Base-by-base conservation (phyloP, 2,113 vertebrate species). In the Planiliza haematocheilus region DNA sequence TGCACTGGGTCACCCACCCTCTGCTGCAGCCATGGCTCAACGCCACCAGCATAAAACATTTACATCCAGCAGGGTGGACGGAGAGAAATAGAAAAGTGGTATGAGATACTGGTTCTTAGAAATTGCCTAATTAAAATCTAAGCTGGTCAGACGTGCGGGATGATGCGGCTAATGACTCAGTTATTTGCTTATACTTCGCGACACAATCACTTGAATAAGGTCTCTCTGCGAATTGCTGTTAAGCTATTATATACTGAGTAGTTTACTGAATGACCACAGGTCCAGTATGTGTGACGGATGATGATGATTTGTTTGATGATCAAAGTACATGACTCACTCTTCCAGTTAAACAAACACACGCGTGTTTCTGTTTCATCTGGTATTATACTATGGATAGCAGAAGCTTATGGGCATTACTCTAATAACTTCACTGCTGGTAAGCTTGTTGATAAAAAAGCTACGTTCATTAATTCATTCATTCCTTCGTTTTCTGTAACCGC, bases 21-120 rank as follows among this genome's bases (percentile, higher is more conserved):
- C 74, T 91, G 89, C 93, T 92, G 91, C 91, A 93, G 86, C 83
- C 67, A 38, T 91, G 90, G 88, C 91, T 87, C 86, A 70, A 73
- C 21, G 87, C 91, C 91, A 93, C 83, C 57, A 79, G 74, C 70
- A 90, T 90, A 66, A 92, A 92, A 88, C 86, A 91, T 92, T 90
- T 84, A 93, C 81, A 88, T 70, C 68, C 69, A 52, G 83, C 34
- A 67, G 55, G 59, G 74, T 43, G 43, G 62, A 61, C 62, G 71
- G 55, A 65, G 5, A 70, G 4, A 53, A 52, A 79, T 10, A 48
- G 14, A 51, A 53, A 67, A 21, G 43, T 46, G 18, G 38, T 52
- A 63, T 56, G 39, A 65, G 60, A 82, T 42, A 36, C 51, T 52
- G 38, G 37, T 59, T 71, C 21, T 79, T 37, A 56, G 46, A 80